Base-by-base conservation (phyloP, 2,797 vertebrate species). In the Leucoraja ocellata region DNA sequence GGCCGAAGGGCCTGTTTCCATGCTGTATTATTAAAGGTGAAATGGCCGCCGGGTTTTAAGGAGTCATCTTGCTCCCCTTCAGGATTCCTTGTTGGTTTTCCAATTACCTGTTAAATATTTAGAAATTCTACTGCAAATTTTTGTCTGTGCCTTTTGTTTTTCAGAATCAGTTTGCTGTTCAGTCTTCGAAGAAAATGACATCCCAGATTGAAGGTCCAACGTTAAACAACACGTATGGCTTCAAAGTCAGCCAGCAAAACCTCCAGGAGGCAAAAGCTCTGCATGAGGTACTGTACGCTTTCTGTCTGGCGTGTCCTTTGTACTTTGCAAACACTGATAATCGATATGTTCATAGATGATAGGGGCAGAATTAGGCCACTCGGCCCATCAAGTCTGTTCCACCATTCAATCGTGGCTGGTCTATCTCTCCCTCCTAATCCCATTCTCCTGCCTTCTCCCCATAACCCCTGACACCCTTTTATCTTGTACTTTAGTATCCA, bases 211-310 rank as follows among this genome's bases (percentile, higher is more conserved):
- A 99, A 96, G 99, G 99, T 91, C 98, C 98, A 21, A 98, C 98
- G 94, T 97, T 99, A 94, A 97, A 97, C 95, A 99, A 99, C 95
- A 98, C 98, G 0, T 99, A 99, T 0, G 99, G 99, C 94, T 99
- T 99, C 96, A 99, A 97, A 98, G 97, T 99, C 96, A 99, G 98
- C 95, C 96, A 98, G 96, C 98, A 99, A 95, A 99, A 99, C 94
- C 96, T 99, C 83, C 97, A 98, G 95, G 98, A 99, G 77, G 99
- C 99, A 94, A 99, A 99, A 96, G 97, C 98, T 93, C 97, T 99
- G 95, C 99, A 99, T 93, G 99, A 99, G 98, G 99, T 99, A 96
- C 96, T 93, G 90, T 91, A 76, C 54, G 10, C 16, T 92, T 10
- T 21, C 9, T 10, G 65, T 10, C 71, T 74, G 21, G 25, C 71